These are phyloP conservation scores for Nettapus auritus DNA, from an alignment of 2,113 vertebrate genomes.

Conservation along the genomic window DNA sequence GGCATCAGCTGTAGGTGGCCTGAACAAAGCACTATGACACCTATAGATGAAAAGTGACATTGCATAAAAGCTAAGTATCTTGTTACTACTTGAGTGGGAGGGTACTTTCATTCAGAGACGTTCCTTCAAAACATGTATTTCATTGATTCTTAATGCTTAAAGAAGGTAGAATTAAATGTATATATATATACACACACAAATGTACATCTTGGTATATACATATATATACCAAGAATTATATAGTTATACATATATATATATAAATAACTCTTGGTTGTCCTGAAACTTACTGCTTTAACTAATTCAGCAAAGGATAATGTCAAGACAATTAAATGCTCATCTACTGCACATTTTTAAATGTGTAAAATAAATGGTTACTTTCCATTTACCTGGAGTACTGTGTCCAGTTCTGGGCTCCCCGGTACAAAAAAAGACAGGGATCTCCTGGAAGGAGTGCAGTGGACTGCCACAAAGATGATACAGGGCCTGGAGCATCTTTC, in stretches of 20 bases:
- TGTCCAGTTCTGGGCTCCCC: too few species aligned
- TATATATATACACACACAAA: background rate
- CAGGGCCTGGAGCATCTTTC: too few species aligned
- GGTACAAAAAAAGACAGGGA: too few species aligned
- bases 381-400: too few species aligned
- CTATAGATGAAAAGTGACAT: background rate
- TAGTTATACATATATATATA: background rate
- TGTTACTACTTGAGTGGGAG: conserved; percentile 9
- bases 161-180: background rate
- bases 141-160: background rate
- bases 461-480: too few species aligned
- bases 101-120: background rate
- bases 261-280: conserved; percentile 1
- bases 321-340: conserved; percentile 51
- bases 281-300: conserved; percentile 27
- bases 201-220: too few species aligned
- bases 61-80: background rate
- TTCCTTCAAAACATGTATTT: background rate
- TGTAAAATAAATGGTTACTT: conserved; percentile 21
- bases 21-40: background rate
- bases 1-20: background rate
- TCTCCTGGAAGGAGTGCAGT: too few species aligned
- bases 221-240: too few species aligned
- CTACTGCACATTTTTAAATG: conserved; percentile 46
- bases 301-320: conserved; percentile 24